A percentile compares a stretch with the other conserved stretches of the same genome.
phyloP scores from a whole-genome alignment of 1,140 invertebrate species.

The Cydia pomonella region DNA sequence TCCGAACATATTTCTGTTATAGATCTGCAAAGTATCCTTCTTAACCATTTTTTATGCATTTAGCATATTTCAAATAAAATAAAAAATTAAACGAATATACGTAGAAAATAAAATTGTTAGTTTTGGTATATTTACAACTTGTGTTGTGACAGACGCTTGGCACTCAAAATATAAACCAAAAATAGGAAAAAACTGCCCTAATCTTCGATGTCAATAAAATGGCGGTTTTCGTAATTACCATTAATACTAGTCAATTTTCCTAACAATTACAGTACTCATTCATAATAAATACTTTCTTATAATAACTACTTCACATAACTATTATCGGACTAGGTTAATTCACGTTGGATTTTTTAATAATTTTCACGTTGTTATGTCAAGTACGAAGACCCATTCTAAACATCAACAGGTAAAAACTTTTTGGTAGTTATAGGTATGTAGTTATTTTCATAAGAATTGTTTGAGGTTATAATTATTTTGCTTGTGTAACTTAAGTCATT shows the following conservation, averaged over 20 bases:
- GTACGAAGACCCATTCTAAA: constrained; percentile 37
- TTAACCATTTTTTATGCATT: too few relatives aligned
- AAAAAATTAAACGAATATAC: too few relatives aligned
- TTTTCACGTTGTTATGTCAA: constrained; percentile 35
- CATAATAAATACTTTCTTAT: constrained; percentile 11
- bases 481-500: background rate
- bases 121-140: too few relatives aligned
- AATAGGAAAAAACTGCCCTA: constrained; percentile 20
- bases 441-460: background rate
- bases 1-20: too few relatives aligned
- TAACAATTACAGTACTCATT: constrained; percentile 7
- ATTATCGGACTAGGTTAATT: constrained; percentile 39
- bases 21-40: too few relatives aligned
- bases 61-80: too few relatives aligned
- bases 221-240: background rate
- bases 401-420: constrained; percentile 1
- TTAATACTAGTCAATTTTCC: constrained; percentile 18
- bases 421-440: background rate
- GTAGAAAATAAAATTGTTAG: too few relatives aligned
- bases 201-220: background rate
- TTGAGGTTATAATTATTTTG: background rate
- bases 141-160: background rate
- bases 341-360: constrained; percentile 33
- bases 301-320: constrained; percentile 38
- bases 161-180: constrained; percentile 21